Conservation (phyloP, 2,888 invertebrate genomes). For the Nymphalis c-album region DNA sequence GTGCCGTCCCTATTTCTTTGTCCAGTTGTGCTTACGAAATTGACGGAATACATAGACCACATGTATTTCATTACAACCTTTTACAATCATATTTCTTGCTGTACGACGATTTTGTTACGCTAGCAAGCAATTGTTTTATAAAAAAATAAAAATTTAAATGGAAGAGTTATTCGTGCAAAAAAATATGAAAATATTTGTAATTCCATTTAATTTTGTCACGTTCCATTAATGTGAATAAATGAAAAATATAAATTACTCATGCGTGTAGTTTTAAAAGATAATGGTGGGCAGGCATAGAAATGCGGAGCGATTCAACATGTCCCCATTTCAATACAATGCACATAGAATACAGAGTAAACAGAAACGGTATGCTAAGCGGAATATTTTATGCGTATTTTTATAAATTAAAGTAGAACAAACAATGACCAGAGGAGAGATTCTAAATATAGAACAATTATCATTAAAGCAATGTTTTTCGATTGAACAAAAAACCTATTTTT, state of each 20-base stretch:
- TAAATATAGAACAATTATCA: too few species aligned
- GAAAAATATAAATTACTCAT: slow-evolving; percentile 20
- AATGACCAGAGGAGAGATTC: too few species aligned
- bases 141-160: too few species aligned
- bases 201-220: not conserved
- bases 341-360: slow-evolving; percentile 25
- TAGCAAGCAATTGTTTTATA: too few species aligned
- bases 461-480: too few species aligned
- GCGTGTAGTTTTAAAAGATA: slow-evolving; percentile 29
- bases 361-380: slow-evolving; percentile 20
- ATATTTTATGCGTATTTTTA: slow-evolving; percentile 18
- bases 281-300: slow-evolving; percentile 30
- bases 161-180: not conserved
- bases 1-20: too few species aligned
- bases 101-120: too few species aligned
- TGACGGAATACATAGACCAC: too few species aligned
- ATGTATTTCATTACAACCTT: too few species aligned
- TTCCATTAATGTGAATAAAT: slow-evolving; percentile 11
- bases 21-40: too few species aligned
- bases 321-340: slow-evolving; percentile 36
- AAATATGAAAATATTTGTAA: not conserved
- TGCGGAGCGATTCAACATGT: slow-evolving; percentile 33
- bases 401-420: not conserved
- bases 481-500: not conserved
- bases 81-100: too few species aligned